These are phyloP conservation scores for Drosophila lacertosa DNA, from an alignment of 1,140 invertebrate genomes.

Conservation along the genomic window DNA sequence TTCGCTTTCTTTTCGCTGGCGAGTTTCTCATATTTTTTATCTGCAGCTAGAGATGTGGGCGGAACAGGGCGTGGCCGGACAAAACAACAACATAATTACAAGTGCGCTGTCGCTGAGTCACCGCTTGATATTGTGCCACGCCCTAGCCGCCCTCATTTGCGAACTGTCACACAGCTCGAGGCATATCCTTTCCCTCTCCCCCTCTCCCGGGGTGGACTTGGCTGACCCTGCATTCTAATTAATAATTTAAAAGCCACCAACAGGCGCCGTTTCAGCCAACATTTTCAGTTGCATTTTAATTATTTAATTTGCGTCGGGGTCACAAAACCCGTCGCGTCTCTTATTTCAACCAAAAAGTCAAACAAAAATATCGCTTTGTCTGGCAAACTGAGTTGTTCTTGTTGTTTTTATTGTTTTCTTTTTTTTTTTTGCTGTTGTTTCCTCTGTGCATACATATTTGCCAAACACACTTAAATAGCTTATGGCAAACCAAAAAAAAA, in stretches of 20 bases:
- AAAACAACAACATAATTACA: conserved; percentile 58
- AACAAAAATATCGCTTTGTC: conserved; percentile 44
- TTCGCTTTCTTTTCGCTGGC: neutral
- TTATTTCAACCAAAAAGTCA: conserved; percentile 46
- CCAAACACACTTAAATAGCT: neutral
- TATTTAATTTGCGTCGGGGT: conserved; percentile 65
- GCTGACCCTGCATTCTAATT: conserved; percentile 69
- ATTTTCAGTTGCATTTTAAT: conserved; percentile 68
- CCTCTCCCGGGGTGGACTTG: neutral
- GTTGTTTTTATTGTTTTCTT: too few relatives aligned
- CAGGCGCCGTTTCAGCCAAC: conserved; percentile 35
- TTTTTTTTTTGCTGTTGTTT: too few relatives aligned
- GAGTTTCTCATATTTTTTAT: conserved; percentile 30
- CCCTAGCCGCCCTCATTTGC: conserved; percentile 36
- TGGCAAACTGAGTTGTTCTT: neutral
- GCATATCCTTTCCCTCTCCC: conserved; percentile 10
- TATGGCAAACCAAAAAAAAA: neutral
- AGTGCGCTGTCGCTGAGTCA: conserved; percentile 37
- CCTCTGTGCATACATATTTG: neutral
- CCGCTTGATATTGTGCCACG: conserved; percentile 27
- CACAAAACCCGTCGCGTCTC: conserved; percentile 32
- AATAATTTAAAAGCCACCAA: conserved; percentile 66
- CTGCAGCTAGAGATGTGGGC: conserved; percentile 31
- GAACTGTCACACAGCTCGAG: conserved; percentile 39
- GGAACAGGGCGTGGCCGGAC: neutral